Conservation (phyloP, 2,888 invertebrate genomes). For the Anthophora plumipes region DNA sequence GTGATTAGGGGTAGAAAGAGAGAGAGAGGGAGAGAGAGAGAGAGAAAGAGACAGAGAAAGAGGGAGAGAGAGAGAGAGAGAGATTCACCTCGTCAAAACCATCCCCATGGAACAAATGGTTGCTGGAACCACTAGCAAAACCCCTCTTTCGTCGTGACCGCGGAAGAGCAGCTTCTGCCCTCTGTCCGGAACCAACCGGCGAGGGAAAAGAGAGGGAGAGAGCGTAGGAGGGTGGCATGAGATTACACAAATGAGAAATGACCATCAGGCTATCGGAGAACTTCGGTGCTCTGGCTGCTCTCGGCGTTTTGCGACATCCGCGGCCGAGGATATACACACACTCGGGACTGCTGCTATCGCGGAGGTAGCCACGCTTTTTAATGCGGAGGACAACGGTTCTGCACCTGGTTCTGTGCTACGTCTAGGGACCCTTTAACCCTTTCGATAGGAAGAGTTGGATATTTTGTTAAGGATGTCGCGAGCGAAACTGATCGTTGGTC, state of each 20-base stretch:
- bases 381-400: conserved; percentile 25
- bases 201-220: conserved; percentile 19
- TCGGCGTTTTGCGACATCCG: conserved; percentile 73
- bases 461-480: no score
- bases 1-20: conserved; percentile 72
- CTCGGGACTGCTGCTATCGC: conserved; percentile 55
- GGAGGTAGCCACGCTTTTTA: conserved; percentile 43
- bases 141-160: conserved; percentile 53
- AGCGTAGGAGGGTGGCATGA: conserved; percentile 65
- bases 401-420: conserved; percentile 36
- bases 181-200: neutral
- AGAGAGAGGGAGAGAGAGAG: no score
- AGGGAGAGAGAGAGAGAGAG: no score
- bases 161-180: conserved; percentile 42
- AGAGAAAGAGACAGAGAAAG: no score
- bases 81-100: conserved; percentile 79
- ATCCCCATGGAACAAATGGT: conserved; percentile 79
- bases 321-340: conserved; percentile 64
- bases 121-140: conserved; percentile 46
- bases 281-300: conserved; percentile 71
- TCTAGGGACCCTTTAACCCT: conserved; percentile 20
- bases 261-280: conserved; percentile 81
- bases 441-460: no score
- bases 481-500: no score
- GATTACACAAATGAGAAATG: conserved; percentile 85